phyloP scores from a whole-genome alignment of 2,797 vertebrate genomes.

The Tragelaphus oryx region DNA sequence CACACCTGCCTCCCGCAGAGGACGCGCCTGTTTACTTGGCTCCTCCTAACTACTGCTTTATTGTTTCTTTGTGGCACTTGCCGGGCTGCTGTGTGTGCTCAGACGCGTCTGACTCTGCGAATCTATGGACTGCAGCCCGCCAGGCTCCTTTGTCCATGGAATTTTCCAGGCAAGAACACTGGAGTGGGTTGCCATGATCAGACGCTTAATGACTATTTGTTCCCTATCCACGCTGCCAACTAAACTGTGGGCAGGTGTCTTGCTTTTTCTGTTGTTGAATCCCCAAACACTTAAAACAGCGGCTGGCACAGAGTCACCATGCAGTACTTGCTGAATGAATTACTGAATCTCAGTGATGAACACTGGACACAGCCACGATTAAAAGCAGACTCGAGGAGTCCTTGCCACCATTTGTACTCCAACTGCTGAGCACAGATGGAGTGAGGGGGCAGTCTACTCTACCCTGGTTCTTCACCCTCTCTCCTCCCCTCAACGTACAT shows the following conservation, averaged over 20 bases:
- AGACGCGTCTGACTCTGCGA: background rate
- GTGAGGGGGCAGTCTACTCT: background rate
- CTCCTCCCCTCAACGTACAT: background rate
- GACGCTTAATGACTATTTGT: background rate
- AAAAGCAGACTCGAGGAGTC: background rate
- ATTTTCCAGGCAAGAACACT: background rate
- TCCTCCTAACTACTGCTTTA: background rate
- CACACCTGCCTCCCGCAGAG: background rate
- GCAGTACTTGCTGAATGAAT: background rate
- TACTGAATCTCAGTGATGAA: background rate
- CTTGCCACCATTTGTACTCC: background rate
- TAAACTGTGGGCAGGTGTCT: background rate
- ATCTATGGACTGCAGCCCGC: background rate
- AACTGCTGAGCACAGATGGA: background rate
- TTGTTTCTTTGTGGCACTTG: background rate
- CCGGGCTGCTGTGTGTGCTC: background rate
- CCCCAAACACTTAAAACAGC: background rate
- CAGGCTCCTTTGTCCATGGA: background rate
- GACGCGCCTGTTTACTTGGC: fast-evolving
- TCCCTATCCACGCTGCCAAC: background rate
- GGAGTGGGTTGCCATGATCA: background rate
- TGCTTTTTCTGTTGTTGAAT: background rate
- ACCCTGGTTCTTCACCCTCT: background rate
- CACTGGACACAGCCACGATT: background rate
- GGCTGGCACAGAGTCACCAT: background rate